Conservation (phyloP, 2,113 vertebrate species). For the Gavia stellata region DNA sequence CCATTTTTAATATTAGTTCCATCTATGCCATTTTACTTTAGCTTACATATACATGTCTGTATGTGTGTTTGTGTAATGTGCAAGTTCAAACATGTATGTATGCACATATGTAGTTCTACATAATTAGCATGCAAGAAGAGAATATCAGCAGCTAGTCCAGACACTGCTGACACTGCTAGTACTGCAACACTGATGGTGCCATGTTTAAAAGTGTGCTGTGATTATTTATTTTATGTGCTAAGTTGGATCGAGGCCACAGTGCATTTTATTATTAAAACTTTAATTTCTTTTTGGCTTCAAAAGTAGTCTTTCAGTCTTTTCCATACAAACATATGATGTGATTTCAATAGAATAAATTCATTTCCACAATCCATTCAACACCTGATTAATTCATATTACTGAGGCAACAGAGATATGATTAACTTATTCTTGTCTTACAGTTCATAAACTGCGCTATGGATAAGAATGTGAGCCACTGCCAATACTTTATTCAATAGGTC, state of each 20-base stretch:
- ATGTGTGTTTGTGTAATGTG: background rate
- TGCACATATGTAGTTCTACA: background rate
- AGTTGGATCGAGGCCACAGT: background rate
- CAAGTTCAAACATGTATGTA: background rate
- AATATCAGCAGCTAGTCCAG: background rate
- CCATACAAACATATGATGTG: background rate
- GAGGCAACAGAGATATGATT: background rate
- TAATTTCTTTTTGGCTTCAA: background rate
- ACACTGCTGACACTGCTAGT: no score
- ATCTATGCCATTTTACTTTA: background rate
- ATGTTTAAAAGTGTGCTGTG: background rate
- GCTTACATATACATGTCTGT: background rate
- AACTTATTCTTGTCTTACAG: background rate
- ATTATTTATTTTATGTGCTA: background rate
- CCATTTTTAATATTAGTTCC: background rate
- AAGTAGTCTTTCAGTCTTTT: background rate
- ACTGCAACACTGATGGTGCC: background rate
- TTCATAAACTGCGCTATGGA: background rate
- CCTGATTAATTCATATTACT: slow-evolving; percentile 23
- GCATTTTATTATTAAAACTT: background rate
- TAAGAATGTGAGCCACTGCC: background rate
- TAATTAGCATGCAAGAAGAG: background rate
- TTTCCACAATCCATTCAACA: background rate
- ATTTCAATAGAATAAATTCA: background rate
- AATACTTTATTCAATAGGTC: background rate